Evolutionary conservation across 2,888 invertebrate genomes (phyloP), one percentile per base, ranked within the genome.

Genomic region (Synergus laeviventris): DNA sequence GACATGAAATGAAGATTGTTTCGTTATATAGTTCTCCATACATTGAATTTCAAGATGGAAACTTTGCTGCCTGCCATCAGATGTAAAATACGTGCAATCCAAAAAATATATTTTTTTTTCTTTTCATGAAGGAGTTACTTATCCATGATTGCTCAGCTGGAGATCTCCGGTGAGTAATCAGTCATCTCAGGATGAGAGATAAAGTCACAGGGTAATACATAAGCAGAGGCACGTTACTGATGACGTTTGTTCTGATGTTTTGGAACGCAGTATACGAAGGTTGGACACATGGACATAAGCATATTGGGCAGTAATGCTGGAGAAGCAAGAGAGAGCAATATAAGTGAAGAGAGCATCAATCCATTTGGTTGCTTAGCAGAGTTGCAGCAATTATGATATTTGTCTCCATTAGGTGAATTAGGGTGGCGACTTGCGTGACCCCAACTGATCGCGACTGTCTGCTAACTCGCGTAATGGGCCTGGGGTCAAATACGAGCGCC

Each of bases 361-460:
- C 88, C 84, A 90, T 89, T 88, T 86, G 86, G 87, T 86, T 85
- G 85, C 86, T 77, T 78, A 75, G 79, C 82, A 74, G 81, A 78
- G 77, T 76, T 86, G 83, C 84, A 85, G 86, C 89, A 90, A 90
- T 90, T 90, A 90, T 90, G 90, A 90, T 90, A 90, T 90, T 90
- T 89, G 90, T 89, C 87, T 88, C 89, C 85, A 90, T 90, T 90
- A 89, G 88, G 84, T 82, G 89, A 90, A 90, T 90, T 89, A 88
- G 89, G 90, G 89, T 90, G 89, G 89, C 86, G 89, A 90, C 89
- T 90, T 81, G 87, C 86, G 85, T 90, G 89, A 90, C 89, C 90
- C 87, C 89, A 79, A 73, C 80, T 82, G 88, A 90, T 89, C 89
- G 85, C 85, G 86, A 83, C 85, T 79, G 85, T 86, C 81, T 83